Conservation (phyloP, 2,797 vertebrate genomes). For the Sphenopsis melanotis region DNA sequence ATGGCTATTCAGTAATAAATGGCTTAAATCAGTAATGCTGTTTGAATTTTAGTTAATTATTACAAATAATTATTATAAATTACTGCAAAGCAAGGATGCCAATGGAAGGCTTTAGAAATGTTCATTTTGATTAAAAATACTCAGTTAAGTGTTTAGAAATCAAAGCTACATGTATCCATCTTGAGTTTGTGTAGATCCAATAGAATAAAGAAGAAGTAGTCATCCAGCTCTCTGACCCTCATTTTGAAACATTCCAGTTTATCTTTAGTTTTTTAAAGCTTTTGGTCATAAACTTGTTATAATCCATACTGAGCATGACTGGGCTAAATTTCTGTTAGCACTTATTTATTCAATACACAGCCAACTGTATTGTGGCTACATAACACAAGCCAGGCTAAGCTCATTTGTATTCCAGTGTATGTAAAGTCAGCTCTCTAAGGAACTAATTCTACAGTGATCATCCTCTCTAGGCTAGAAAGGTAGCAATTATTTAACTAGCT, state of each 20-base stretch:
- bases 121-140: neutral
- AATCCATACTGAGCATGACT: neutral
- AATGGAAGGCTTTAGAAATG: neutral
- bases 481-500: neutral
- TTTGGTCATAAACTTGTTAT: neutral
- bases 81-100: neutral
- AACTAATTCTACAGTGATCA: neutral
- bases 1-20: neutral
- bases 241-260: neutral
- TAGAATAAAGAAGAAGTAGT: neutral
- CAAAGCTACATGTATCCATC: neutral
- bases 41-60: neutral
- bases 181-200: neutral
- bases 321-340: neutral
- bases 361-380: neutral
- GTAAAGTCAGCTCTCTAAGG: neutral
- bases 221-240: neutral
- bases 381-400: neutral
- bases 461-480: neutral
- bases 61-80: neutral
- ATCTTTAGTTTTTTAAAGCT: neutral
- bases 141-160: neutral
- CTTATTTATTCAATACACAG: neutral
- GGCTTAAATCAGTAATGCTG: neutral
- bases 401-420: neutral